phyloP scores from a whole-genome alignment of 1,140 invertebrate species.

The Popillia japonica region DNA sequence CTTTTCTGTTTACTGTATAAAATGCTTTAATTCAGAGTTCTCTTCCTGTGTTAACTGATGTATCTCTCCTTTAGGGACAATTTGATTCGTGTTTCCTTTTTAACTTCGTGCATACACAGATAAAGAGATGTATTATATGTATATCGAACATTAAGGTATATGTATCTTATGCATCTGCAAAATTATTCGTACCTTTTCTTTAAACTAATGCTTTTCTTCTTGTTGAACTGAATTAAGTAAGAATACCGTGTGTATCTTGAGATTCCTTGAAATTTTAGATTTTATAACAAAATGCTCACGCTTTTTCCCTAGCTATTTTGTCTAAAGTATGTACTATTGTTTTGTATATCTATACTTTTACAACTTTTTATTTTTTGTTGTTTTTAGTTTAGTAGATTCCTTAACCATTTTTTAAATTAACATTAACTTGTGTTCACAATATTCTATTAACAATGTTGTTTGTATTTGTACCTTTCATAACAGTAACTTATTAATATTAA shows the following conservation, averaged over 20 bases:
- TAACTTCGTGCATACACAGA: no score
- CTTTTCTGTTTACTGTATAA: no score
- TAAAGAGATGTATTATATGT: no score
- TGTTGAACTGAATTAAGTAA: background rate
- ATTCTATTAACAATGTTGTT: constrained; percentile 35
- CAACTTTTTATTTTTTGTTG: constrained; percentile 17
- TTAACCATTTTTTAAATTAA: constrained; percentile 42
- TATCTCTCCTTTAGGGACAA: no score
- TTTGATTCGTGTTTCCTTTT: no score
- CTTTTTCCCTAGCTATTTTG: background rate
- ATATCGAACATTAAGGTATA: background rate
- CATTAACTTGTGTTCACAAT: constrained; percentile 36
- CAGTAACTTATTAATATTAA: constrained; percentile 28
- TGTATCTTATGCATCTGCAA: constrained; percentile 24
- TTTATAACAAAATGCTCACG: constrained; percentile 7
- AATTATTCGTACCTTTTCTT: background rate
- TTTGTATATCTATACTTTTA: constrained; percentile 3
- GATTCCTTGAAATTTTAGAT: background rate
- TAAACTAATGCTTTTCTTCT: background rate
- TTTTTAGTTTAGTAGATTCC: constrained; percentile 14
- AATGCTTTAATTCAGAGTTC: no score
- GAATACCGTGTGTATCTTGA: background rate
- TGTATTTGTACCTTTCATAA: background rate
- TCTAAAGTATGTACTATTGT: background rate
- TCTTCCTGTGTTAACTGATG: no score